Base-by-base conservation (phyloP, 1,140 invertebrate species). In the Drosophila micromelanica region DNA sequence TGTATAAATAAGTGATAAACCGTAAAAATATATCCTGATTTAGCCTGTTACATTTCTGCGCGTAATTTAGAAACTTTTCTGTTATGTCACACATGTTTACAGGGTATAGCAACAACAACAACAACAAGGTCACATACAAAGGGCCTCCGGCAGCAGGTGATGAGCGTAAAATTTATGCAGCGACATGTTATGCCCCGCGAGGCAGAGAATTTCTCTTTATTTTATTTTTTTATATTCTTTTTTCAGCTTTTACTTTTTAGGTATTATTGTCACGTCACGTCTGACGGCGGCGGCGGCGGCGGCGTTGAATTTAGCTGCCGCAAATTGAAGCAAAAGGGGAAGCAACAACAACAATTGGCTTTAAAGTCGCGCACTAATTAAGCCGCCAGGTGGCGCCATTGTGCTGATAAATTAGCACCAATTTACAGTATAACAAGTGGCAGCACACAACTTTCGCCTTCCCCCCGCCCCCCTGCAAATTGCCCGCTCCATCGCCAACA, bases 81-180 rank as follows among this genome's bases (percentile, higher is more conserved):
- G n/a, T 35, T 8, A 9, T 27, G 20, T 5, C 11, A 40, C n/a
- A 3, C 8, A 32, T 6, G 3, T 30, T 27, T 57, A 57, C 40
- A 57, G 55, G 55, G 56, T 46, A 59, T 67, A 52, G 15, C 20
- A 57, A 23, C 3, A 35, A 30, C 2, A 67, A 65, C 74, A 78
- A 70, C 71, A 89, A 78, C 76, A 89, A 75, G 74, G 82, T 81
- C 82, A 79, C 55, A 64, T 35, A 46, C 54, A 62, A 15, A 38
- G 70, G 7, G 43, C 32, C 48, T 40, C 11, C 30, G 38, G 48
- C 49, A 55, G 73, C 82, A 87, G 84, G 84, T 87, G 84, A 87
- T 89, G 84, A 89, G 84, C 79, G 79, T 89, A 73, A 87, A 87
- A 87, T 87, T 87, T 87, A 87, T 89, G 84, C 84, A 89, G 84